A percentile compares a stretch with the other conserved stretches of the same genome.
phyloP scores from a whole-genome alignment of 53 echinoderm and acorn worm genomes.

The Echinarachnius parma region DNA sequence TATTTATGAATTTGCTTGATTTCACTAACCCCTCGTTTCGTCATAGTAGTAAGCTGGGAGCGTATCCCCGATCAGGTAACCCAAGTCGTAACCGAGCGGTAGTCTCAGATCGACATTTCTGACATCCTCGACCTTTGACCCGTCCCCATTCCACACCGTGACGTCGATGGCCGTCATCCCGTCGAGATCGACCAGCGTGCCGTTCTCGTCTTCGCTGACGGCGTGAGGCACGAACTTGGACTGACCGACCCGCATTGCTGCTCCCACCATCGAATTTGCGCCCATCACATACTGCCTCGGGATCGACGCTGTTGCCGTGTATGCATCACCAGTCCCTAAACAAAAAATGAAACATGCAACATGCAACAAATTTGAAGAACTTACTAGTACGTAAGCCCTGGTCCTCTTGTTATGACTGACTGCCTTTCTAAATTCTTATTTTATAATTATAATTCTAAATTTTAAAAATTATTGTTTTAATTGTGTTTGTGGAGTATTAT shows the following conservation, averaged over 20 bases:
- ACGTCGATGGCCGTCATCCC: constrained; percentile 9
- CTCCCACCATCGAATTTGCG: background rate
- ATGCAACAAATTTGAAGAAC: too few species aligned
- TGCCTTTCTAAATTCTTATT: too few species aligned
- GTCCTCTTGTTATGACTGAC: too few species aligned
- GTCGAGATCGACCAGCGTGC: background rate
- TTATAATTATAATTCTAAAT: too few species aligned
- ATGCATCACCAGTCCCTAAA: constrained; percentile 14
- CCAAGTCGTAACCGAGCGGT: background rate
- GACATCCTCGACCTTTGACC: background rate
- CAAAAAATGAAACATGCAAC: background rate
- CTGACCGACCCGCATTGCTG: background rate
- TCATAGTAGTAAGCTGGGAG: constrained; percentile 17
- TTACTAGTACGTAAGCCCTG: too few species aligned
- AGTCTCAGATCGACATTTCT: constrained; percentile 3
- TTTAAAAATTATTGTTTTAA: too few species aligned
- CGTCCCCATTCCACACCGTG: background rate
- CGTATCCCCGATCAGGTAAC: background rate
- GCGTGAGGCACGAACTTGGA: constrained; percentile 5
- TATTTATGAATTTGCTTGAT: too few species aligned
- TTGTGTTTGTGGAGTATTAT: too few species aligned
- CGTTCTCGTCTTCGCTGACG: background rate
- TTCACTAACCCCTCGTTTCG: constrained; percentile 14
- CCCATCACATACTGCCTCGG: background rate
- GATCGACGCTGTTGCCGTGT: background rate